A percentile compares a stretch with the other conserved stretches of the same genome.
phyloP scores from a whole-genome alignment of 2,888 invertebrate species.

The Hoplodrina ambigua region DNA sequence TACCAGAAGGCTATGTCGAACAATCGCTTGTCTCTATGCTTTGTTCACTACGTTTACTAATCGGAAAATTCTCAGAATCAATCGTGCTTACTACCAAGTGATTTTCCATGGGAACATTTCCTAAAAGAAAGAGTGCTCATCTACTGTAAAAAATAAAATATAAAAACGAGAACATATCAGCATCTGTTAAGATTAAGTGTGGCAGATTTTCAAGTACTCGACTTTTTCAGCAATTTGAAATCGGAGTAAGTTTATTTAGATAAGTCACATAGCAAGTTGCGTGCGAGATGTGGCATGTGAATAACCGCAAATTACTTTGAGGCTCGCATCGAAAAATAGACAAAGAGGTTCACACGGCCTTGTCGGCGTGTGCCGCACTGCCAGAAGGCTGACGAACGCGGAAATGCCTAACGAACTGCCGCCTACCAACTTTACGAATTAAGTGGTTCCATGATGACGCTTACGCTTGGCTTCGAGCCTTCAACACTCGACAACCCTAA shows the following conservation, averaged over 20 bases:
- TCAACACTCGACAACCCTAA: conserved; percentile 45
- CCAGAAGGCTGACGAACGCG: conserved; percentile 82
- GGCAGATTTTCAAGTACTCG: neutral
- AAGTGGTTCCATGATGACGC: conserved; percentile 71
- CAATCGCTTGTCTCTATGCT: conserved; percentile 49
- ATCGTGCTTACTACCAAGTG: conserved; percentile 17
- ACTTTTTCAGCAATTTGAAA: conserved; percentile 1
- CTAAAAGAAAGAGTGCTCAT: neutral
- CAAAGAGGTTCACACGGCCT: conserved; percentile 89
- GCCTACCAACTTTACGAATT: conserved; percentile 84
- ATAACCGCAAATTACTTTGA: conserved; percentile 64
- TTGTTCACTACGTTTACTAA: conserved; percentile 50
- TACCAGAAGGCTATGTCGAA: conserved; percentile 22
- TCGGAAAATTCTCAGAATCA: conserved; percentile 46
- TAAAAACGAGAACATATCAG: neutral
- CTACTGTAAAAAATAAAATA: neutral
- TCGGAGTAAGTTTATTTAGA: conserved; percentile 25
- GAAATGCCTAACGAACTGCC: conserved; percentile 82
- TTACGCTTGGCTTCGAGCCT: conserved; percentile 62
- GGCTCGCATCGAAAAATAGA: conserved; percentile 77
- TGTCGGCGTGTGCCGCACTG: conserved; percentile 81
- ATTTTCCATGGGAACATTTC: conserved; percentile 36
- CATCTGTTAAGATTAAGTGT: neutral
- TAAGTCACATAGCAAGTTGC: conserved; percentile 45
- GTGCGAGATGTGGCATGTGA: conserved; percentile 57